Evolutionary conservation across 2,888 invertebrate species (phyloP), one percentile per base, ranked within the genome.

Genomic region (Branchellion lobata): DNA sequence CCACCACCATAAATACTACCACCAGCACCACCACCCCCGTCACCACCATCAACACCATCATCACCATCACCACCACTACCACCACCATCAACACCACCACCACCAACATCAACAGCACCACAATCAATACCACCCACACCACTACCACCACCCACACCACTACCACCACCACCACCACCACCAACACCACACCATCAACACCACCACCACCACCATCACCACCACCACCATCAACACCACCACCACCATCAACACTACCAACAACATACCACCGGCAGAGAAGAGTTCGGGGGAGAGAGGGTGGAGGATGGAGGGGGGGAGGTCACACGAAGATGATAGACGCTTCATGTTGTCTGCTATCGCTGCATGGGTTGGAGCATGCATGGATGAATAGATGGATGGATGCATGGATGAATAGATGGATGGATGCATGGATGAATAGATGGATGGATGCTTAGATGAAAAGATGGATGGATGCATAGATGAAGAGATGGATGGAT

Each of bases 301-400:
- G 2, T 33, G 69, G 2, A 34, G 31, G 8, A 69, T 11, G 69
- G 21, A n/a, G 18, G 77, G 61, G 0, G 77, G 65, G 21, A 77
- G 47, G 24, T 77, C 77, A 36, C 77, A 77, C 0, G 77, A 77
- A 0, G 77, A 51, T 31, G 77, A 77, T 31, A 77, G 65, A 1
- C 77, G 31, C 24, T 77, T 77, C 1, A 77, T 29, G n/a, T 77
- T 65, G 1, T 77, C 65, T 24, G 36, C n/a, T 33, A 77, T 65
- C 21, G 57, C 77, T 77, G 65, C 14, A 14, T n/a, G n/a, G n/a
- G n/a, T n/a, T n/a, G n/a, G n/a, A n/a, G n/a, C n/a, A n/a, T n/a
- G n/a, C n/a, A n/a, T n/a, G n/a, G n/a, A n/a, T n/a, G n/a, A n/a
- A n/a, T n/a, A n/a, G n/a, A n/a, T n/a, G n/a, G n/a, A n/a, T n/a